Conservation (phyloP, 1,140 invertebrate genomes). For the Ceratoteleas bidentatus region DNA sequence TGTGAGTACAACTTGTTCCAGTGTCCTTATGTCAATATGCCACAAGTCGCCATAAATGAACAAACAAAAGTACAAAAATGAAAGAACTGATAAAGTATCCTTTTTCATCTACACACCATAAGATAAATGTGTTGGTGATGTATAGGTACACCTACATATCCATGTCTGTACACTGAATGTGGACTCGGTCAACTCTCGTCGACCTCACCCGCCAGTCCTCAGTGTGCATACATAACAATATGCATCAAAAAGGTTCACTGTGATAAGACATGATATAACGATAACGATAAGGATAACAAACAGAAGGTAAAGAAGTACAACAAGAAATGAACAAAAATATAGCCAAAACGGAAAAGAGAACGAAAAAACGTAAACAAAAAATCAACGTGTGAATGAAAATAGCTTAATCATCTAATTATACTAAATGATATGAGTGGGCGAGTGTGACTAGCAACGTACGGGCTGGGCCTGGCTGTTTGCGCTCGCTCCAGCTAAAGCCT, state of each 20-base stretch:
- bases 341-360: background rate
- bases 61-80: background rate
- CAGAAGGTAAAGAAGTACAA: background rate
- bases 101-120: constrained; percentile 2
- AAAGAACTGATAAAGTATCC: constrained; percentile 14
- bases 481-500: constrained; percentile 80
- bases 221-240: constrained; percentile 1
- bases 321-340: background rate
- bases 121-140: constrained; percentile 13
- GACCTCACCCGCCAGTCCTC: too few species aligned
- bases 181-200: too few species aligned
- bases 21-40: constrained; percentile 3
- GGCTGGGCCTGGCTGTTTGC: constrained; percentile 80
- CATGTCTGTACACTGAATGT: background rate
- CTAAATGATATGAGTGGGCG: constrained; percentile 79
- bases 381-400: constrained; percentile 66
- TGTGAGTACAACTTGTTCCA: constrained; percentile 1
- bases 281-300: background rate
- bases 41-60: background rate
- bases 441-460: constrained; percentile 80
- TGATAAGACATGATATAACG: constrained; percentile 1
- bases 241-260: background rate
- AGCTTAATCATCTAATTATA: constrained; percentile 72
- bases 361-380: background rate
- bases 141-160: constrained; percentile 2